Conservation (phyloP, 2,113 vertebrate species). For the Phylloscopus trochilus region DNA sequence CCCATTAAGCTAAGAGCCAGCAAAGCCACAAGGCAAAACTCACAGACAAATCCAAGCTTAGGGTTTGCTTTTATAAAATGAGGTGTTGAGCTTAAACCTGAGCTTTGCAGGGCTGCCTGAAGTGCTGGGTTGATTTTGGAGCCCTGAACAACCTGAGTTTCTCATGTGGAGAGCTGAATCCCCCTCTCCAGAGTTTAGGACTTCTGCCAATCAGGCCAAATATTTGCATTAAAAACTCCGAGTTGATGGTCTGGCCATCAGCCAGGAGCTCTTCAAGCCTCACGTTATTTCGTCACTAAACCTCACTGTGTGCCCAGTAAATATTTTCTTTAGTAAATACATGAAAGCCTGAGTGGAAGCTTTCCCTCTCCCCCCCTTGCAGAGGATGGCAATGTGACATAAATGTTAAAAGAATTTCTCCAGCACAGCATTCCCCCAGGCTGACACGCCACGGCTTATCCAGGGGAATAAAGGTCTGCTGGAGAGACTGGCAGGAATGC, state of each 20-base stretch:
- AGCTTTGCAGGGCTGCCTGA: rapidly evolving
- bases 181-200: neutral
- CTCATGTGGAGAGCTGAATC: neutral
- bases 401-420: conserved; percentile 1
- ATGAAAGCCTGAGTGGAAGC: neutral
- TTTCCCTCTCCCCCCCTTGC: neutral
- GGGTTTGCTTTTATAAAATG: neutral
- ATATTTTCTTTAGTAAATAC: neutral
- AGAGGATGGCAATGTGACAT: neutral
- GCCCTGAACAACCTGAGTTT: neutral
- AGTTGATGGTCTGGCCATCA: neutral
- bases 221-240: neutral
- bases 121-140: neutral
- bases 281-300: rapidly evolving
- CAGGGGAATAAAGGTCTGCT: neutral
- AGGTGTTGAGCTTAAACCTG: neutral
- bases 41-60: neutral
- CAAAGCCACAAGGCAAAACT: neutral
- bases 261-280: neutral
- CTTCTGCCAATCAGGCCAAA: neutral
- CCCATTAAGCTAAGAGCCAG: neutral
- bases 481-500: conserved; percentile 1
- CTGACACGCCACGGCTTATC: neutral
- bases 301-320: neutral
- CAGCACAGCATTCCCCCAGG: neutral